Conservation (phyloP, 1,140 invertebrate species). For the Chionoecetes opilio region DNA sequence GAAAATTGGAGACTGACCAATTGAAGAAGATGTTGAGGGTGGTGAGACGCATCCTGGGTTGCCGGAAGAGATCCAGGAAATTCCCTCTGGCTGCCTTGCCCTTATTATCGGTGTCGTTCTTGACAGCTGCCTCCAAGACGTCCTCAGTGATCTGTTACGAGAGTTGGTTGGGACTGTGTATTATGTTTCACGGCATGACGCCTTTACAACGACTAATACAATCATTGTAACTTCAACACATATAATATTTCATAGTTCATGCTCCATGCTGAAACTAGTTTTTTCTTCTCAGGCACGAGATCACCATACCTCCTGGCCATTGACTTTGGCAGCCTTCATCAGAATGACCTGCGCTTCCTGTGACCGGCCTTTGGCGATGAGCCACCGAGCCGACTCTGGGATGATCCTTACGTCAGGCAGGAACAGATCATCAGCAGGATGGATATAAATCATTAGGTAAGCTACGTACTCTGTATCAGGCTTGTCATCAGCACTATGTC, state of each 20-base stretch:
- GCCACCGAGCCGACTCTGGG: constrained; percentile 81
- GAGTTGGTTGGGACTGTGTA: not conserved
- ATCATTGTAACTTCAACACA: not conserved
- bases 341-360: constrained; percentile 82
- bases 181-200: not conserved
- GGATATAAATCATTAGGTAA: not conserved
- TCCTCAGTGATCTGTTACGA: constrained; percentile 81
- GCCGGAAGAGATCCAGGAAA: constrained; percentile 88
- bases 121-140: constrained; percentile 85
- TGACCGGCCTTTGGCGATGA: constrained; percentile 74
- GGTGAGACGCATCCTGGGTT: constrained; percentile 89
- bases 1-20: constrained; percentile 84
- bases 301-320: constrained; percentile 64
- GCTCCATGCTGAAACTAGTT: not conserved
- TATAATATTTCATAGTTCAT: not conserved
- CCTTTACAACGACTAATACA: not conserved
- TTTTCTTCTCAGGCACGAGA: not conserved
- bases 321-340: constrained; percentile 72
- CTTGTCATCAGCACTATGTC: not conserved
- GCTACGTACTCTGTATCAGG: not conserved
- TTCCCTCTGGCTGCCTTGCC: constrained; percentile 63
- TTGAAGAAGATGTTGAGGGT: constrained; percentile 90
- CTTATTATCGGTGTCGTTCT: constrained; percentile 51
- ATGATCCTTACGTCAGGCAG: constrained; percentile 69
- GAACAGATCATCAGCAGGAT: not conserved